Evolutionary conservation across 1,140 invertebrate genomes (phyloP), one percentile per base, ranked within the genome.

Genomic region (Zaprionus ornatus): DNA sequence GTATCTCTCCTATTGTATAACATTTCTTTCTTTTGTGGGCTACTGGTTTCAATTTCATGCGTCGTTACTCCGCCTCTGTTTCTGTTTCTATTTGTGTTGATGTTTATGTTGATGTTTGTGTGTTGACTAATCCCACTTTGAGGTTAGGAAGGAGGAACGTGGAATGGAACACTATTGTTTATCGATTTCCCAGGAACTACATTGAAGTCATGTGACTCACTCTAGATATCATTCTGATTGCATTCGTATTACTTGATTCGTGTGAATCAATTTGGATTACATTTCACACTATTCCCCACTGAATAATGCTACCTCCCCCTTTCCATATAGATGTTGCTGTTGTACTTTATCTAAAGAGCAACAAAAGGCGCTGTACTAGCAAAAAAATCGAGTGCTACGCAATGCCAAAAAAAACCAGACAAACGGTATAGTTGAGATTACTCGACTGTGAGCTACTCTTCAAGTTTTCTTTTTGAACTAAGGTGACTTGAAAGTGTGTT

Each of bases 311-410:
- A 74, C 70, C 65, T 17, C 40, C 2, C 40, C n/a, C 6, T 7
- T n/a, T 4, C 37, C 13, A 15, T 15, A 15, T 9, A 15, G 7
- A 0, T 42, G 66, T 69, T 61, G 65, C 3, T 19, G 17, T 57
- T 69, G 57, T 62, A 59, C 23, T 48, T 67, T 66, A 74, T 76
- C 74, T 60, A 71, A 65, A 66, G 68, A 60, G 64, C 80, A 56
- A 77, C 76, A 86, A 82, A 82, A 88, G 77, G 50, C 62, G 71
- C 73, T 80, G 81, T 60, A 80, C 13, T 80, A 64, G 52, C 68
- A 74, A 79, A 63, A 74, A 35, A 17, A 17, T 17, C 35, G 71
- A 80, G 27, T 72, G 72, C 70, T 79, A 74, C 74, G 77, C 74
- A 64, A 52, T 35, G 29, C 2, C 12, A 5, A 35, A 50, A 55